A percentile compares a stretch with the other conserved stretches of the same genome.
Evolutionary conservation across 2,113 vertebrate species (phyloP).

Genomic region (Eptesicus fuscus): DNA sequence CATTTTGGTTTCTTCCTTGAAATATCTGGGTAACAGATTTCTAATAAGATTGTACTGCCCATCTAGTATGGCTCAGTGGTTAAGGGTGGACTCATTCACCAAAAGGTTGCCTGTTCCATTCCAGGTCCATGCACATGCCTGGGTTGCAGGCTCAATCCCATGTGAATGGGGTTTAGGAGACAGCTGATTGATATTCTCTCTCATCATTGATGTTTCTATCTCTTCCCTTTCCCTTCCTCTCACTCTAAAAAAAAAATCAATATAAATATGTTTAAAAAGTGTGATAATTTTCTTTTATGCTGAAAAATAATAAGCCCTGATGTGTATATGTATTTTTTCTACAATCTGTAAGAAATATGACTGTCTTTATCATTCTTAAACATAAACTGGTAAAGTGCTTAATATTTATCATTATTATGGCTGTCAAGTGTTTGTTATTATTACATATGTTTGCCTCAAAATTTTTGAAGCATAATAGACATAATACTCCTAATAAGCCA

Average conservation of each 20-base stretch:
- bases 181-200: no score
- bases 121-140: no score
- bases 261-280: no score
- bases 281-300: not conserved
- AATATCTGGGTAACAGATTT: not conserved
- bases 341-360: not conserved
- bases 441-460: not conserved
- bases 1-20: not conserved
- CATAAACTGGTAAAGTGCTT: not conserved
- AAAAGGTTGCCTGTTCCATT: no score
- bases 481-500: not conserved
- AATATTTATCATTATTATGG: slow-evolving; percentile 3
- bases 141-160: no score
- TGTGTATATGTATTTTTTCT: not conserved
- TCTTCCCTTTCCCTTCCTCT: no score
- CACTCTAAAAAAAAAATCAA: no score
- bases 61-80: no score
- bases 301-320: not conserved
- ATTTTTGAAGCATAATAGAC: not conserved
- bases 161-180: no score
- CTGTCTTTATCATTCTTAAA: not conserved
- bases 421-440: not conserved
- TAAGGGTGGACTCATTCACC: no score
- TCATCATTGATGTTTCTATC: no score
- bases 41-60: not conserved